A percentile compares a stretch with the other conserved stretches of the same genome.
These are phyloP conservation scores for Syndactyla subalaris DNA, from an alignment of 2,797 vertebrate genomes.

Conservation along the genomic window DNA sequence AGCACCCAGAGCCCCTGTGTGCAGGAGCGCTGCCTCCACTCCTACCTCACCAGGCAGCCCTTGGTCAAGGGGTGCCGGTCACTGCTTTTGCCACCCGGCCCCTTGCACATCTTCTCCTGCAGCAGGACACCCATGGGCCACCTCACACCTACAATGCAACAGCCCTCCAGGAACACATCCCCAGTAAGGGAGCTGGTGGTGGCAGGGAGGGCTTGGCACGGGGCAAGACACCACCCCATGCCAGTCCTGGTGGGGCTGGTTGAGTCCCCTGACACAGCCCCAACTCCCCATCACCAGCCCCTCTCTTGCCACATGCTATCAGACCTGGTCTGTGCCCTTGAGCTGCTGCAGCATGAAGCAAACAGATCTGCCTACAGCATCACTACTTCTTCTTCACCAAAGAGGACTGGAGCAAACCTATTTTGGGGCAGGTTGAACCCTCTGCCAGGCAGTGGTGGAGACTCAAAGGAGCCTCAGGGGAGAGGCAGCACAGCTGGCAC, in stretches of 20 bases:
- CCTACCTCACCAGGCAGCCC: not conserved
- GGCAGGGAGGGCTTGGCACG: not conserved
- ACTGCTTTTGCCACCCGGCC: not conserved
- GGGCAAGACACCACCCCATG: not conserved
- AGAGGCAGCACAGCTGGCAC: not conserved
- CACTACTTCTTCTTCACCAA: not conserved
- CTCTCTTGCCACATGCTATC: not conserved
- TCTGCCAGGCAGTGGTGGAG: not conserved
- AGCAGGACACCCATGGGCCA: not conserved
- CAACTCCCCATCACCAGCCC: not conserved
- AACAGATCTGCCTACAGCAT: not conserved
- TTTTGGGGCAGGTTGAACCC: not conserved
- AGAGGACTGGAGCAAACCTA: not conserved
- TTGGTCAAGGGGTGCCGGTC: not conserved
- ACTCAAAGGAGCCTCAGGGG: not conserved
- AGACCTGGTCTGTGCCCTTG: not conserved
- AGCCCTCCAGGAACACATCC: not conserved
- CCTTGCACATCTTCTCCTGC: not conserved
- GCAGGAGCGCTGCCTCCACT: not conserved
- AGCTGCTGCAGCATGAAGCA: not conserved
- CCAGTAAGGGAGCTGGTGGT: not conserved
- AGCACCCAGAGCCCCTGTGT: rapidly evolving
- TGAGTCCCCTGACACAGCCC: not conserved
- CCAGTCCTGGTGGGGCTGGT: not conserved
- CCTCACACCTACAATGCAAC: not conserved